phyloP scores from a whole-genome alignment of 1,140 invertebrate genomes.

The Formica exsecta region DNA sequence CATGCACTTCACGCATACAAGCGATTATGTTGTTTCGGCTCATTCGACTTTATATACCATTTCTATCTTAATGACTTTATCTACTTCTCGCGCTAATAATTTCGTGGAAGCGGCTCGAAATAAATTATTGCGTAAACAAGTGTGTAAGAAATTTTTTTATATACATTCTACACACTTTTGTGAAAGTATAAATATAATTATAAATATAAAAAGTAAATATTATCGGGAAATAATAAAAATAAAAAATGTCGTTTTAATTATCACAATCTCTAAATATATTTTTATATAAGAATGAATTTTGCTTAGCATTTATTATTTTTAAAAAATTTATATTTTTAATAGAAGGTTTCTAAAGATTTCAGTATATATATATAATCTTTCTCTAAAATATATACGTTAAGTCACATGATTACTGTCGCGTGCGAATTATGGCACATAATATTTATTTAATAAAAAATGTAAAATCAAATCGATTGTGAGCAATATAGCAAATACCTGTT shows the following conservation, averaged over 20 bases:
- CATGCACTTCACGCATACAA: conserved; percentile 27
- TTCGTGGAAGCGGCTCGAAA: background rate
- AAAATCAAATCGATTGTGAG: conserved; percentile 15
- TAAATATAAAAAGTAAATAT: background rate
- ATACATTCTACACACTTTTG: background rate
- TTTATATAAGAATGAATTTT: background rate
- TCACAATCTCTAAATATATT: no score
- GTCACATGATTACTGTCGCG: background rate
- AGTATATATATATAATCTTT: no score
- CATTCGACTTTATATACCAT: conserved; percentile 24
- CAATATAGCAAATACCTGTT: background rate
- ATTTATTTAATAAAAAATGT: conserved; percentile 12
- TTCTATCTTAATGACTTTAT: conserved; percentile 47
- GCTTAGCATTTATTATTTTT: no score
- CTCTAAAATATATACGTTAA: background rate
- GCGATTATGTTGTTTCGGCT: conserved; percentile 56
- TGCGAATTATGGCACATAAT: background rate
- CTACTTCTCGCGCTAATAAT: conserved; percentile 35
- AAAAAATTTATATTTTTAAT: no score
- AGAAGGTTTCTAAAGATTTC: no score
- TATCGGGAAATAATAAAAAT: no score
- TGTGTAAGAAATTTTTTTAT: background rate
- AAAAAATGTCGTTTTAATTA: no score
- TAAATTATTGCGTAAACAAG: background rate
- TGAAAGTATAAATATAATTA: background rate